Base-by-base conservation (phyloP, 2,113 vertebrate species). In the Piprites chloris region DNA sequence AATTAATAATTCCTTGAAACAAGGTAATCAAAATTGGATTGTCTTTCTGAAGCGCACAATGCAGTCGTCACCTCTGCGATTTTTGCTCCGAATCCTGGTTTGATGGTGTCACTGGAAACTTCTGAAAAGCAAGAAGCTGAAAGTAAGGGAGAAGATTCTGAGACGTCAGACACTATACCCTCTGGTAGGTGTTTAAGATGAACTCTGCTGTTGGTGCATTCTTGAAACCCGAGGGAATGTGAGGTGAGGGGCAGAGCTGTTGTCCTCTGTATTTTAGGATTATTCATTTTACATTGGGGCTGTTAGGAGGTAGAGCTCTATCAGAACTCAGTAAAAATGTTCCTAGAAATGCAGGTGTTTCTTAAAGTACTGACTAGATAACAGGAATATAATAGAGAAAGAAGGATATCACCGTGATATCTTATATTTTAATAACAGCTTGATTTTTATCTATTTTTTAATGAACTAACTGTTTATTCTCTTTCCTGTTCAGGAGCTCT, bases 11-110 rank as follows among this genome's bases (percentile, higher is more conserved):
- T 91, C 66, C n/a, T 86, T 96, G 53, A 89, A 92, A 72, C 52
- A 75, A 81, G 11, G 37, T 93, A 87, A 77, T 62, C 24, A 86
- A 77, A 91, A 27, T 14, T 16, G 67, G 19, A 9, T 89, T 94
- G 41, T 96, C 76, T 97, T 93, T 91, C 59, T 92, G 69, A 77
- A 99, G 99, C 99, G 5, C 99, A 99, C 97, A 99, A 99, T 68
- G 99, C 99, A 26, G 99, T 99, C 42, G 99, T 99, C 95, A 99
- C 99, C 28, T 99, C 99, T 10, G 99, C 99, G 0, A 98, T 99
- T 88, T 99, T 99, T 95, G 99, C 99, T 62, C 99, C 99, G 32
- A 99, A 99, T 88, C 99, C 99, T 39, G 97, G 97, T 87, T 98
- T 99, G 88, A 99, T 99, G 92, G 97, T 99, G 50, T 98, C 98